Base-by-base conservation (phyloP, 2,113 vertebrate genomes). In the Mustela lutreola region DNA sequence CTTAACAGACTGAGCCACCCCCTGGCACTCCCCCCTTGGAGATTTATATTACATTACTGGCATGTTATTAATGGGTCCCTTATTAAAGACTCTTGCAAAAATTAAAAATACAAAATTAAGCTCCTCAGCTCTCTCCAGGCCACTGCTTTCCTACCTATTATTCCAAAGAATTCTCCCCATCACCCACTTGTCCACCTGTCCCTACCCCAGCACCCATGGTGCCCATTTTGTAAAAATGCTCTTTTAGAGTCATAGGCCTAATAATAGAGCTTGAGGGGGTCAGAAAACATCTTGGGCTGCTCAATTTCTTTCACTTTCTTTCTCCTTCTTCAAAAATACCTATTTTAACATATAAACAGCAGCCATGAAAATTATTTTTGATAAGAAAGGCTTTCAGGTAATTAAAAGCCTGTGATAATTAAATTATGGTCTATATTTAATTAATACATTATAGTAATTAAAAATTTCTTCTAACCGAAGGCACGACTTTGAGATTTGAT, bases 361-460 rank as follows among this genome's bases (percentile, higher is more conserved):
- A 94, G 45, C 39, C 24, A 91, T 89, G 26, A 84, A 85, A 53
- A 94, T 70, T 48, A 60, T 91, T 81, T 94, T 82, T 95, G 78
- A 81, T 97, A 92, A 95, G 60, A 92, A 81, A 80, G 26, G 2
- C 8, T 85, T 96, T 89, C 36, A 50, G 67, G 73, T 95, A 92
- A 97, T 96, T 90, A 96, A 97, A 95, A 97, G 12, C 56, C 65
- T 22, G 50, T n/a, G 33, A 83, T 97, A 97, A 97, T 94, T 89
- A 83, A 86, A 93, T 80, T 63, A 93, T 83, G 3, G 7, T 95
- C 63, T 93, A 48, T 79, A 31, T 91, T 93, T 96, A 95, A 94
- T 96, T 94, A 92, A 78, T 62, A 1, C 53, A 48, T 65, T 89
- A 53, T 39, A 84, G 67, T 96, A 96, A 96, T 94, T 97, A 94